Percentiles rank a stretch among this genome's conserved stretches.
These are phyloP conservation scores for Piprites chloris DNA, from an alignment of 2,113 vertebrate genomes.

Conservation along the genomic window DNA sequence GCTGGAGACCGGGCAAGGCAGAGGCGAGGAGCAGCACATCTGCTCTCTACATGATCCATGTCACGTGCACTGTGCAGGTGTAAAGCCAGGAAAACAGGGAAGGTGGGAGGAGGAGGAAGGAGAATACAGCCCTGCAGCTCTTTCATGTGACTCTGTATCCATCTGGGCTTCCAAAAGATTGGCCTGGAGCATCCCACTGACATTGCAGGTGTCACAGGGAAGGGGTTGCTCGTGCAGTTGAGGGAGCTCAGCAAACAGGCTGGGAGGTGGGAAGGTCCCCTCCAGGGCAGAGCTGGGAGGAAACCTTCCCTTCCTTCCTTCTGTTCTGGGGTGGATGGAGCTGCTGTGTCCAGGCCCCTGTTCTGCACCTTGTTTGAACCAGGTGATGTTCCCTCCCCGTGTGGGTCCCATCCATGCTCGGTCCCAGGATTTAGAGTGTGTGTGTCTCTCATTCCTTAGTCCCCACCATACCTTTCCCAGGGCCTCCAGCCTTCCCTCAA, in stretches of 20 bases:
- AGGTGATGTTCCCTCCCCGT: fast-evolving
- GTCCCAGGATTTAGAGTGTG: fast-evolving
- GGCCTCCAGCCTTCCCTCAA: neutral
- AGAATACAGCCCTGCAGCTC: neutral
- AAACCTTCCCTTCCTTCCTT: neutral
- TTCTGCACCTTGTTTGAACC: neutral
- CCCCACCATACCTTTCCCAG: neutral
- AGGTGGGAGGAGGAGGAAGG: neutral
- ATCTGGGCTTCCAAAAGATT: neutral
- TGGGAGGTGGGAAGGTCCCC: neutral
- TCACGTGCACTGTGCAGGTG: neutral
- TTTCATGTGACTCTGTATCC: neutral
- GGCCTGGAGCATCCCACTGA: neutral
- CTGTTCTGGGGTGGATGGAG: neutral
- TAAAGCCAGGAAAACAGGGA: neutral
- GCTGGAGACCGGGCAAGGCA: neutral
- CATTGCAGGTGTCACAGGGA: neutral
- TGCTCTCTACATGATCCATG: neutral
- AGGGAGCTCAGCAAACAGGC: neutral
- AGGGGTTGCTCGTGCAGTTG: neutral
- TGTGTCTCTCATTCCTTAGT: neutral
- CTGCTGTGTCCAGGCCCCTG: neutral
- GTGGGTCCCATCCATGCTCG: fast-evolving
- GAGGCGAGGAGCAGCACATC: neutral
- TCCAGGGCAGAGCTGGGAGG: neutral